Conservation (phyloP, 2,888 invertebrate genomes). For the Agrochola circellaris region DNA sequence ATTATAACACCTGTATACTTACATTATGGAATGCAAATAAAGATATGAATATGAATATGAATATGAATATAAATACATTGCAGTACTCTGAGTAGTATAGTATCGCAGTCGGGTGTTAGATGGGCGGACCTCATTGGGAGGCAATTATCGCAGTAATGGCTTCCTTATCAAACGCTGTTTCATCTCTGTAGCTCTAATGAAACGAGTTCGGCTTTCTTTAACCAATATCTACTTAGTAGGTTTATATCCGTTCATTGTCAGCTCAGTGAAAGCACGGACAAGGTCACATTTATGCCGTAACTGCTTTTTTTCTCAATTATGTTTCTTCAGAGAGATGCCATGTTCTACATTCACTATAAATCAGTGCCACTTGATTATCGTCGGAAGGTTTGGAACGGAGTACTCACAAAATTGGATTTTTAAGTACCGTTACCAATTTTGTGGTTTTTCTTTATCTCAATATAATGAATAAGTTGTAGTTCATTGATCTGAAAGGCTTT, state of each 20-base stretch:
- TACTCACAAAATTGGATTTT: slow-evolving; percentile 56
- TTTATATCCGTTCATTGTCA: slow-evolving; percentile 62
- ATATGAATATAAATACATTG: too few species aligned
- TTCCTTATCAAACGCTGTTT: slow-evolving; percentile 83
- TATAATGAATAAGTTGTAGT: slow-evolving; percentile 40
- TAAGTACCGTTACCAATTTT: slow-evolving; percentile 60
- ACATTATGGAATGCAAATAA: too few species aligned
- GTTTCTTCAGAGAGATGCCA: slow-evolving; percentile 41
- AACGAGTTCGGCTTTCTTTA: slow-evolving; percentile 72
- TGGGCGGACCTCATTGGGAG: slow-evolving; percentile 75
- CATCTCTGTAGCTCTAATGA: slow-evolving; percentile 78
- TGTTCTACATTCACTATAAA: slow-evolving; percentile 58
- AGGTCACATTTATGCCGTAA: slow-evolving; percentile 54
- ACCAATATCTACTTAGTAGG: slow-evolving; percentile 39
- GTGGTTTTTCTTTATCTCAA: slow-evolving; percentile 54
- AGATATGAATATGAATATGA: too few species aligned
- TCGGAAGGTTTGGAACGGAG: slow-evolving; percentile 53
- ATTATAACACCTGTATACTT: too few species aligned
- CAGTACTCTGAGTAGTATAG: slow-evolving; percentile 64
- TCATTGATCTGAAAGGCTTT: slow-evolving; percentile 45
- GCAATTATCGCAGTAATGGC: slow-evolving; percentile 84
- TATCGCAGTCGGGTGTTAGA: slow-evolving; percentile 68
- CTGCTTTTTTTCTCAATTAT: slow-evolving; percentile 48
- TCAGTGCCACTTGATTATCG: slow-evolving; percentile 60
- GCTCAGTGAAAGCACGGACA: slow-evolving; percentile 65